Base-by-base conservation (phyloP, 2,113 vertebrate species). In the Triplophysa tibetana region DNA sequence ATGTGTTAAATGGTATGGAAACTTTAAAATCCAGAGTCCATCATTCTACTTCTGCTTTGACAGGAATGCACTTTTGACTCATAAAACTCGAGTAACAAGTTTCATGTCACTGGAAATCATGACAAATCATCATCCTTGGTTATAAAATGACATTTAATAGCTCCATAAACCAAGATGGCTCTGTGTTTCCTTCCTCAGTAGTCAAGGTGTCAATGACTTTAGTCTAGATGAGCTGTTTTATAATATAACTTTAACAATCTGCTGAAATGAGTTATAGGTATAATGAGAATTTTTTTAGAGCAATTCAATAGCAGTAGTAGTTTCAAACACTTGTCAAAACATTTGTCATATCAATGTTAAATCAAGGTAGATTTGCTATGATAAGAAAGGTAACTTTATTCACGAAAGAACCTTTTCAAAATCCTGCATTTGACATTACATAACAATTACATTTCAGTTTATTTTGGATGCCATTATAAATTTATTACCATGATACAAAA, bases 151-250 rank as follows among this genome's bases (percentile, higher is more conserved):
- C 24, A 79, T 78, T 83, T 77, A 73, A 81, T 81, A 56, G 72
- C 73, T 68, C 75, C 66, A 84, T 85, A 88, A 88, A 85, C 78
- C 45, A 70, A 70, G 63, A 75, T 60, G 69, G 81, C 78, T 69
- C 83, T 58, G 58, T 77, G 67, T 82, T 74, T 82, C 68, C 83
- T 80, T 81, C 24, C 48, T 77, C 64, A 24, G 56, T 65, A 75
- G 62, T 72, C 60, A 56, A 56, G 45, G 54, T 82, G 72, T 74
- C 65, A 63, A 14, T 83, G 80, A 86, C 74, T 64, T 78, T 45
- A 52, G 38, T 75, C 66, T 67, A 38, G 62, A 54, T 76, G 41
- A 81, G 58, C 26, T 48, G 45, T 52, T 85, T 77, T 80, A 75
- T 26, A 75, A 26, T 73, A 54, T 13, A 54, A 38, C 16, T 67